Evolutionary conservation across 2,113 vertebrate genomes (phyloP).

Genomic region (Blennius ocellaris): DNA sequence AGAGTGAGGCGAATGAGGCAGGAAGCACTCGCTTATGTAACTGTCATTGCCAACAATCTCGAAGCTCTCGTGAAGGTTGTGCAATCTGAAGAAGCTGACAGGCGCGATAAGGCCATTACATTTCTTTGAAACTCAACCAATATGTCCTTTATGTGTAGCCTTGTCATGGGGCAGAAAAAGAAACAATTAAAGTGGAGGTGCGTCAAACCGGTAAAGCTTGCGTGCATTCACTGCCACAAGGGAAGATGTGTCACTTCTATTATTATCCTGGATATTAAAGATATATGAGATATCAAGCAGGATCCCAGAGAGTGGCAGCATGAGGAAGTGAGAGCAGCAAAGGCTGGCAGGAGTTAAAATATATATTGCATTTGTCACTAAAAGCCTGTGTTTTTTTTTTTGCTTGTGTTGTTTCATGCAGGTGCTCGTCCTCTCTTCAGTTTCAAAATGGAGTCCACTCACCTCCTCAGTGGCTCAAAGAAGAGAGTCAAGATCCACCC

Average conservation of each 20-base stretch:
- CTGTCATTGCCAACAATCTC: slow-evolving; percentile 31
- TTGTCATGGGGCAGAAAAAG: background rate
- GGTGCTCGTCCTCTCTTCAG: slow-evolving; percentile 51
- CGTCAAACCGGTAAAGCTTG: slow-evolving; percentile 24
- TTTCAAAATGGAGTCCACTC: slow-evolving; percentile 87
- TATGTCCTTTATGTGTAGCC: slow-evolving; percentile 12
- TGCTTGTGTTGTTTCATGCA: slow-evolving; percentile 41
- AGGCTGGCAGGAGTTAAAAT: slow-evolving; percentile 1
- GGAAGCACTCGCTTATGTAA: slow-evolving; percentile 44
- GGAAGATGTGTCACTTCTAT: slow-evolving; percentile 59
- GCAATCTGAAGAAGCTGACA: slow-evolving; percentile 16
- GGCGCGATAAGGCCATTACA: background rate
- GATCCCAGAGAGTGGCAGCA: slow-evolving; percentile 12
- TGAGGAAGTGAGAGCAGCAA: background rate
- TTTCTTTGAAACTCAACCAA: slow-evolving; percentile 7
- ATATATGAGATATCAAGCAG: slow-evolving; percentile 61
- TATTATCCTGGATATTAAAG: slow-evolving; percentile 68
- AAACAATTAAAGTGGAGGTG: slow-evolving; percentile 20
- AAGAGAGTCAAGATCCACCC: slow-evolving; percentile 97
- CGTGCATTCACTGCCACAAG: slow-evolving; percentile 21
- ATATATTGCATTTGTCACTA: slow-evolving; percentile 12
- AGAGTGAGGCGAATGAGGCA: slow-evolving; percentile 42
- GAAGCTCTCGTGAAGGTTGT: slow-evolving; percentile 19
- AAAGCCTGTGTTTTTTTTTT: slow-evolving; percentile 7
- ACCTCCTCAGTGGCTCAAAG: slow-evolving; percentile 86